These are phyloP conservation scores for Drosophila ohnishii DNA, from an alignment of 1,140 invertebrate genomes.

Conservation along the genomic window DNA sequence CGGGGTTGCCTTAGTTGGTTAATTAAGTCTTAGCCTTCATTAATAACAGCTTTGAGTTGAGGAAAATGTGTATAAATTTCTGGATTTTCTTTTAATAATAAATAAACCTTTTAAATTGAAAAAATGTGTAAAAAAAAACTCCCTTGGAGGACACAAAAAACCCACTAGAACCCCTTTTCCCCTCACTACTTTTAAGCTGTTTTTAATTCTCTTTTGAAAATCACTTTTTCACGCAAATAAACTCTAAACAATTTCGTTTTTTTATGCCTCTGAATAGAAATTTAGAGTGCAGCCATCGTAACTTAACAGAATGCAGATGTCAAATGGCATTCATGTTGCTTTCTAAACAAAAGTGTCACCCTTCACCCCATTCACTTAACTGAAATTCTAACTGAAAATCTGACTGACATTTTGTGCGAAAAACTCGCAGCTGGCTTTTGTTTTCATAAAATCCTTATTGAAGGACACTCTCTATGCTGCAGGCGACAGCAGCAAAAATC, in stretches of 20 bases:
- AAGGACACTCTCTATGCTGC: background rate
- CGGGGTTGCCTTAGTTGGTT: background rate
- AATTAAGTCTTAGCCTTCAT: too few relatives aligned
- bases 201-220: slow-evolving; percentile 6
- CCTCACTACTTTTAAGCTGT: background rate
- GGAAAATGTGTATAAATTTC: too few relatives aligned
- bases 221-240: background rate
- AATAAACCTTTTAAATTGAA: too few relatives aligned
- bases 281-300: background rate
- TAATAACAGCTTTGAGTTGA: too few relatives aligned
- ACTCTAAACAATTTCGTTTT: background rate
- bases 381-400: background rate
- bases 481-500: background rate
- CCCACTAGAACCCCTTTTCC: too few relatives aligned
- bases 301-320: background rate
- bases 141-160: too few relatives aligned
- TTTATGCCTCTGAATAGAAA: background rate
- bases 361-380: background rate
- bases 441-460: background rate
- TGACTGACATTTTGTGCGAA: slow-evolving; percentile 1
- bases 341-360: background rate
- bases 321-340: background rate
- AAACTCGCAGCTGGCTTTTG: background rate
- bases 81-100: too few relatives aligned
- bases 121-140: too few relatives aligned